phyloP scores from a whole-genome alignment of 1,140 invertebrate species.

The Pinna nobilis region DNA sequence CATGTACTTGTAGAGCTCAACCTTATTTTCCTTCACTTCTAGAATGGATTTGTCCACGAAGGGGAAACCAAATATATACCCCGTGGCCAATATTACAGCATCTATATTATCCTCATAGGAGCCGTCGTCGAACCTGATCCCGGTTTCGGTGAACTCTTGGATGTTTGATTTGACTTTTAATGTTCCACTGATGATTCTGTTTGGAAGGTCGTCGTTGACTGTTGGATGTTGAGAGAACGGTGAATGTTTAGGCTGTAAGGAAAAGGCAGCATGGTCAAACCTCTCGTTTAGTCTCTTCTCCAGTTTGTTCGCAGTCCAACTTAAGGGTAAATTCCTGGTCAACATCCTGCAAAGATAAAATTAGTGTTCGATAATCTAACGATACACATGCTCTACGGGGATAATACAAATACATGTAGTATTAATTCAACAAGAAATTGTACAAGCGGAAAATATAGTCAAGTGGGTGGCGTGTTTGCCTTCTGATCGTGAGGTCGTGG shows the following conservation, averaged over 20 bases:
- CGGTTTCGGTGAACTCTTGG: slow-evolving; percentile 65
- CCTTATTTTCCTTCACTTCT: slow-evolving; percentile 62
- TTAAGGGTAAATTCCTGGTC: background rate
- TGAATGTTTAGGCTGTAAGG: slow-evolving; percentile 74
- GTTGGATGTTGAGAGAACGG: slow-evolving; percentile 75
- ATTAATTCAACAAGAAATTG: no score
- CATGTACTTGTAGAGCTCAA: slow-evolving; percentile 76
- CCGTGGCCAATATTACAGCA: slow-evolving; percentile 63
- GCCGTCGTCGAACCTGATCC: slow-evolving; percentile 73
- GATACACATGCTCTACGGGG: no score
- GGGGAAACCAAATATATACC: slow-evolving; percentile 65
- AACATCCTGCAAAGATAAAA: background rate
- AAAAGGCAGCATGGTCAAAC: slow-evolving; percentile 76
- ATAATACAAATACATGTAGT: no score
- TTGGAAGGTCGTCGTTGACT: slow-evolving; percentile 77
- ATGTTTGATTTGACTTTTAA: slow-evolving; percentile 74
- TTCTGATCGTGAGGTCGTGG: no score
- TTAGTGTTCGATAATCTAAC: background rate
- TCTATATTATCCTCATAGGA: slow-evolving; percentile 64
- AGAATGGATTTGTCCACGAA: slow-evolving; percentile 63
- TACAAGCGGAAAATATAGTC: no score
- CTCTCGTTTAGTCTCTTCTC: slow-evolving; percentile 48
- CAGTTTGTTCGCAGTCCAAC: background rate
- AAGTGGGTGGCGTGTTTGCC: no score
- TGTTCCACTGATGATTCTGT: slow-evolving; percentile 75